Conservation (phyloP, 2,797 vertebrate genomes). For the Chromobotia macracanthus region DNA sequence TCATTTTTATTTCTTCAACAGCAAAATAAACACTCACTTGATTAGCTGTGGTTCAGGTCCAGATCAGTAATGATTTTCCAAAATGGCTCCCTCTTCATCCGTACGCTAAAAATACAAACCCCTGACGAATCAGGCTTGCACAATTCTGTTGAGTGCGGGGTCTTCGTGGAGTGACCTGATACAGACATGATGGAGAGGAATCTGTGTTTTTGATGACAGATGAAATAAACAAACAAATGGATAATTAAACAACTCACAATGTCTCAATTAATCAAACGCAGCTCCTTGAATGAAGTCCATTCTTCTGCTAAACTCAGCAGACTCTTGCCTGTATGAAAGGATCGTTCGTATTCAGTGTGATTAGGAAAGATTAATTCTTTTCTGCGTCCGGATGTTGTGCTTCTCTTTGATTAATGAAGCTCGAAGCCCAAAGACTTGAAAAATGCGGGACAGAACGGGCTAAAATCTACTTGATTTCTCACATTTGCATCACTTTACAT, state of each 20-base stretch:
- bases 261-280: conserved; percentile 66
- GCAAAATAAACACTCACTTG: conserved; percentile 25
- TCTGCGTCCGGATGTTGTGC: conserved; percentile 63
- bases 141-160: background rate
- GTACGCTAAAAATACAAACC: background rate
- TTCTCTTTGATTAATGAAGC: conserved; percentile 75
- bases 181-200: conserved; percentile 21
- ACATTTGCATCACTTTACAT: conserved; percentile 2
- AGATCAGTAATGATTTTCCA: conserved; percentile 16
- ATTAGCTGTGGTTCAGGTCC: too few relatives aligned
- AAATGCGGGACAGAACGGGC: conserved; percentile 56
- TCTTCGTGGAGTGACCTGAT: background rate
- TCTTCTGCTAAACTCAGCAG: conserved; percentile 56
- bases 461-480: conserved; percentile 60
- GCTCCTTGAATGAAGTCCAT: conserved; percentile 57
- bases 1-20: conserved; percentile 39
- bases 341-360: conserved; percentile 69
- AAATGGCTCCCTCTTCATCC: background rate
- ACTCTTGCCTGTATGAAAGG: conserved; percentile 64
- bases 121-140: background rate
- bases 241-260: conserved; percentile 51
- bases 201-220: conserved; percentile 13
- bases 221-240: conserved; percentile 34
- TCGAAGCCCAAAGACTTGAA: conserved; percentile 67
- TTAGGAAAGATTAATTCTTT: conserved; percentile 76